A percentile compares a stretch with the other conserved stretches of the same genome.
Evolutionary conservation across 2,797 vertebrate genomes (phyloP).

Genomic region (Phyllotis vaccarum): DNA sequence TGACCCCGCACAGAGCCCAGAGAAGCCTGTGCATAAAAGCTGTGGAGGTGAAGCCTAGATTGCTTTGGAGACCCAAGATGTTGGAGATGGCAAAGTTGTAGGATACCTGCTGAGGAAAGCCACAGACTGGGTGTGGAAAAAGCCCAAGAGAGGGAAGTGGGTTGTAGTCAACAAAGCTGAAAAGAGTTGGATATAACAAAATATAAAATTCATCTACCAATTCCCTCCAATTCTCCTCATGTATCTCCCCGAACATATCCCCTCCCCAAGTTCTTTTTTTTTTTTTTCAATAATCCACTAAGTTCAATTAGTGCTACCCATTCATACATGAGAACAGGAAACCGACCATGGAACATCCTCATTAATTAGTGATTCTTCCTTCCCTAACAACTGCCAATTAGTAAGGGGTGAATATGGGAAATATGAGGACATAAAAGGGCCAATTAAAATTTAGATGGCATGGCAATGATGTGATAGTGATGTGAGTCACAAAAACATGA

Average conservation of each 20-base stretch:
- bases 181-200: neutral
- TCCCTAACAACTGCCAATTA: neutral
- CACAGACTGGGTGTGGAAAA: neutral
- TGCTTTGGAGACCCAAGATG: neutral
- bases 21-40: neutral
- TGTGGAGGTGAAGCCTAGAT: neutral
- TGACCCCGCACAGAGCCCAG: neutral
- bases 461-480: neutral
- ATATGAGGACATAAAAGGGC: neutral
- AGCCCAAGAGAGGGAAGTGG: too few relatives aligned
- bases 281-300: neutral
- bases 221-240: neutral
- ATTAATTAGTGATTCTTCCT: neutral
- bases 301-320: neutral
- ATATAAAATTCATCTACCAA: neutral
- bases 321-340: neutral
- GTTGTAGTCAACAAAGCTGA: too few relatives aligned
- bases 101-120: neutral
- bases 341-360: neutral
- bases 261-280: neutral
- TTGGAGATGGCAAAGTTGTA: neutral
- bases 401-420: neutral
- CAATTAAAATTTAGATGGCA: neutral
- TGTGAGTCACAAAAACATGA: neutral
- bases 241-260: neutral